Percentiles rank a stretch among this genome's conserved stretches.
phyloP scores from a whole-genome alignment of 2,797 vertebrate species.

The Brachyrhaphis roseni region DNA sequence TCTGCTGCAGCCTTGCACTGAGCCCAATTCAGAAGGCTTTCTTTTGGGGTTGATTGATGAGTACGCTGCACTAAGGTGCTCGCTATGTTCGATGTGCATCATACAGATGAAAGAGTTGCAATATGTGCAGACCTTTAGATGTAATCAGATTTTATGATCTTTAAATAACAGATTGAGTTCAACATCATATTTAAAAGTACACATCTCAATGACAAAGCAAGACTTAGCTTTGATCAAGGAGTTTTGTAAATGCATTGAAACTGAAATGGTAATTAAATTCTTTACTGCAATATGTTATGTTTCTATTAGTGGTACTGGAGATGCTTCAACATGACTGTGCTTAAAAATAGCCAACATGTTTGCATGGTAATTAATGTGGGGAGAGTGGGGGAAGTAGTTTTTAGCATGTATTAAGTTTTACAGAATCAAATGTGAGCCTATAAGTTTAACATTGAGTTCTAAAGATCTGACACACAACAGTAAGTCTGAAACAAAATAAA shows the following conservation, averaged over 20 bases:
- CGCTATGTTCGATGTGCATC: slow-evolving; percentile 5
- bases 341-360: background rate
- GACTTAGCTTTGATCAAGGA: background rate
- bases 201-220: background rate
- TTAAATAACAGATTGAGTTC: background rate
- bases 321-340: background rate
- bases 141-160: background rate
- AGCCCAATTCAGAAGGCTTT: slow-evolving; percentile 20
- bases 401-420: background rate
- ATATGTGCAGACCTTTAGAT: slow-evolving; percentile 1
- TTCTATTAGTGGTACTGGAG: background rate
- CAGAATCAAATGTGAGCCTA: background rate
- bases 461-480: background rate
- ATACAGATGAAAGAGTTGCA: background rate
- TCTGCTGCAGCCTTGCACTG: slow-evolving; percentile 17
- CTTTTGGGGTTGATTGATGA: slow-evolving; percentile 7
- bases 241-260: background rate
- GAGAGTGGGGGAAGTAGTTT: too few relatives aligned
- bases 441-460: background rate
- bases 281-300: background rate
- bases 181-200: background rate
- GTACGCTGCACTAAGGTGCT: background rate
- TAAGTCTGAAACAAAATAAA: background rate
- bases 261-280: background rate
- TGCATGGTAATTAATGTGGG: background rate